Evolutionary conservation across 2,888 invertebrate species (phyloP).

Genomic region (Nephrocerus scutellatus): DNA sequence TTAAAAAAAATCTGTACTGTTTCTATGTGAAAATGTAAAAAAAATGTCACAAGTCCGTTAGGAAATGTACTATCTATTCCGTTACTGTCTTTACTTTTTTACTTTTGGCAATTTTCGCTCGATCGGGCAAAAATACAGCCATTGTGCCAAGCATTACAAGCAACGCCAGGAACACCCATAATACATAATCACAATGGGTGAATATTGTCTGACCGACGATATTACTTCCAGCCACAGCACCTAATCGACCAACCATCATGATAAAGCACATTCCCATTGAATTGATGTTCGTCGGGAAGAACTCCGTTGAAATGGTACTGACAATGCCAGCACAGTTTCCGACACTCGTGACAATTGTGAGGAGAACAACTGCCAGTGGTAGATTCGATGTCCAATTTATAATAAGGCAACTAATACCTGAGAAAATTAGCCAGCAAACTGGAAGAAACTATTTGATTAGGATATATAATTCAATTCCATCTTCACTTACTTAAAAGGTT

Average conservation of each 20-base stretch:
- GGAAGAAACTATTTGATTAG: too few relatives aligned
- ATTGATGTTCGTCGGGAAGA: slow-evolving; percentile 54
- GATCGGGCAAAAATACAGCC: slow-evolving; percentile 31
- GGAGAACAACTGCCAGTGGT: slow-evolving; percentile 54
- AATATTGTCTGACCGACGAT: slow-evolving; percentile 34
- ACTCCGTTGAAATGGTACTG: slow-evolving; percentile 54
- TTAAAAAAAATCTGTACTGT: too few relatives aligned
- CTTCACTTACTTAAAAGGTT: slow-evolving; percentile 48
- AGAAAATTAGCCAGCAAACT: slow-evolving; percentile 46
- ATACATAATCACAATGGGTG: slow-evolving; percentile 28
- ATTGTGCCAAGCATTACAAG: slow-evolving; percentile 22
- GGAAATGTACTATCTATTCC: neutral
- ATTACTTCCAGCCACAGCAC: slow-evolving; percentile 41
- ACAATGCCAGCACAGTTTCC: slow-evolving; percentile 55
- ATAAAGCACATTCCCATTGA: slow-evolving; percentile 46
- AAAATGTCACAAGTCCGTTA: neutral
- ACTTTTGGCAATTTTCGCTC: slow-evolving; percentile 1
- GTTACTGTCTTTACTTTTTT: neutral
- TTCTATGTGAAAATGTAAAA: neutral
- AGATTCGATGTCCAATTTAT: slow-evolving; percentile 57
- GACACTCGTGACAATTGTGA: slow-evolving; percentile 52
- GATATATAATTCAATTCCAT: too few relatives aligned
- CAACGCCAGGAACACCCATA: slow-evolving; percentile 29
- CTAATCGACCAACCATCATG: slow-evolving; percentile 43
- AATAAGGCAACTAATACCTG: slow-evolving; percentile 53